Conservation (phyloP, 2,113 vertebrate species). For the Montifringilla adamsi region DNA sequence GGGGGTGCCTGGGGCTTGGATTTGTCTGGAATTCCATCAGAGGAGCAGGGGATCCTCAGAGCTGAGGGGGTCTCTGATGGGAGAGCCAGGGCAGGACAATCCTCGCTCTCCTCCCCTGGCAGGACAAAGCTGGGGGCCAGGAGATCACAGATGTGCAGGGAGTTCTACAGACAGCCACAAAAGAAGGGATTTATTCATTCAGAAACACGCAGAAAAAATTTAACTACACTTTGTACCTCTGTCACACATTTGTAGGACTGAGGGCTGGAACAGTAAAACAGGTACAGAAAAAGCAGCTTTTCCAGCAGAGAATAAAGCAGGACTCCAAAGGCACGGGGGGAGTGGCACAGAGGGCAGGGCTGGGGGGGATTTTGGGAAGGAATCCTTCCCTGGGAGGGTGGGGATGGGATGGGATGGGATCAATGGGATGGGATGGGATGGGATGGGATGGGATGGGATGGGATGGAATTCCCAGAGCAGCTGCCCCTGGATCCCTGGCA, state of each 20-base stretch:
- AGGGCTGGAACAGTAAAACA: conserved; percentile 36
- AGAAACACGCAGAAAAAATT: background rate
- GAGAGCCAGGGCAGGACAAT: conserved; percentile 4
- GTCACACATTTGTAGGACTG: background rate
- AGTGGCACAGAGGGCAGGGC: background rate
- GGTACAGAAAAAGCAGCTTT: background rate
- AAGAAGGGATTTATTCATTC: background rate
- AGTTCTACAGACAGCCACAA: background rate
- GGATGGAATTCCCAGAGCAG: background rate
- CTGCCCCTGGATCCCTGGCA: background rate
- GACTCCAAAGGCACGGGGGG: background rate
- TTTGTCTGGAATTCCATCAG: conserved; percentile 45
- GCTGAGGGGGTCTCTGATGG: background rate
- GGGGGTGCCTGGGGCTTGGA: background rate
- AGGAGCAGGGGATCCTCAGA: conserved; percentile 14
- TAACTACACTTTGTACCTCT: background rate
- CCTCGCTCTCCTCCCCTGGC: background rate
- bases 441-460: no score
- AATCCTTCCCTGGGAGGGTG: background rate
- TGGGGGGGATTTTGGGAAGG: background rate
- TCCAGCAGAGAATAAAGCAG: conserved; percentile 15
- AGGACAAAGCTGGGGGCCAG: background rate
- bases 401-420: background rate
- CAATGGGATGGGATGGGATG: no score
- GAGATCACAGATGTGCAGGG: background rate